Evolutionary conservation across 2,113 vertebrate species (phyloP).

Genomic region (Heteronetta atricapilla): DNA sequence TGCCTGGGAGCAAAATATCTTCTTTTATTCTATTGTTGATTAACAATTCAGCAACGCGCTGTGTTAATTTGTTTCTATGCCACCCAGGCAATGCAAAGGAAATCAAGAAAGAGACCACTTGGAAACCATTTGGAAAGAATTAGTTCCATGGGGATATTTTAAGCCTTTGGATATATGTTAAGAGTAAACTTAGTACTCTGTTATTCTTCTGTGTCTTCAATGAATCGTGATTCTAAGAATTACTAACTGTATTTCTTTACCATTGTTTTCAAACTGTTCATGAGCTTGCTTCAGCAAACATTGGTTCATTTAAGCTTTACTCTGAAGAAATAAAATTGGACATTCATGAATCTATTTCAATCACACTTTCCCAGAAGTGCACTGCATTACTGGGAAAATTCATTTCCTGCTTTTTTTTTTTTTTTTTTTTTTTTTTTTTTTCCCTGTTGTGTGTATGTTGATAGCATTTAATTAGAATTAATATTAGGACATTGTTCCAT

Average conservation of each 20-base stretch:
- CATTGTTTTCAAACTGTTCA: constrained; percentile 6
- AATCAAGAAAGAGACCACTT: constrained; percentile 10
- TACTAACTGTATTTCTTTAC: neutral
- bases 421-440: neutral
- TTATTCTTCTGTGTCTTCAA: neutral
- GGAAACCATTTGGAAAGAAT: constrained; percentile 51
- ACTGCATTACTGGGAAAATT: neutral
- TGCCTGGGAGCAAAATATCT: neutral
- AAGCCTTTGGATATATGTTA: constrained; percentile 11
- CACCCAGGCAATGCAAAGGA: constrained; percentile 13
- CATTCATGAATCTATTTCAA: neutral
- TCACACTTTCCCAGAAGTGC: neutral
- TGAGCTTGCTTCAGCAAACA: neutral
- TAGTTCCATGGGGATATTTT: constrained; percentile 36
- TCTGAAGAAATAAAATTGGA: too few species aligned
- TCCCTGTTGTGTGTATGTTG: neutral
- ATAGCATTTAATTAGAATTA: neutral
- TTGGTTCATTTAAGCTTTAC: neutral
- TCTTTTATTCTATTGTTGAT: neutral
- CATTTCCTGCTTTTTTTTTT: neutral
- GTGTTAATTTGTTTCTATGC: constrained; percentile 34
- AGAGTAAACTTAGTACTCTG: neutral
- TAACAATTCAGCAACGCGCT: neutral
- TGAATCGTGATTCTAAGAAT: neutral
- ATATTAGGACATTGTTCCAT: neutral